Evolutionary conservation across 2,888 invertebrate species (phyloP).

Genomic region (Thalpophila matura): DNA sequence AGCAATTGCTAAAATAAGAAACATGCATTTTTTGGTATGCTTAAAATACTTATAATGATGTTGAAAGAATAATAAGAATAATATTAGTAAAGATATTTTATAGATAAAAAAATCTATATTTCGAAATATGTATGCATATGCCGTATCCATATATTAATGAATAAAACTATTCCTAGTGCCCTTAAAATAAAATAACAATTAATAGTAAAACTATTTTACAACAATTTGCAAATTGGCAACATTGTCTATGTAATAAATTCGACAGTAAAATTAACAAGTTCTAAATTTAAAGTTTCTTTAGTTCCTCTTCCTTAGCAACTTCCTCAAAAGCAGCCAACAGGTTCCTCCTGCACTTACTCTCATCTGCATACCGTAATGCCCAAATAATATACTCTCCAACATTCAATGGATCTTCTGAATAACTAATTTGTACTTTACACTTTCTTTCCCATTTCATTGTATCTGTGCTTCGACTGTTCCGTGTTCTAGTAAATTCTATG

Average conservation of each 20-base stretch:
- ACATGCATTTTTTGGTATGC: background rate
- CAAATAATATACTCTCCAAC: conserved; percentile 91
- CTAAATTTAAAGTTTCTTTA: conserved; percentile 62
- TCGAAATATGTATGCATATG: too few relatives aligned
- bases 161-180: conserved; percentile 3
- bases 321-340: conserved; percentile 89
- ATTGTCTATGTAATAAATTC: conserved; percentile 28
- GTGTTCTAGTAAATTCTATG: conserved; percentile 83
- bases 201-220: background rate
- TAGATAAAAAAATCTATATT: too few relatives aligned
- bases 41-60: background rate
- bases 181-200: conserved; percentile 2
- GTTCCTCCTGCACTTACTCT: conserved; percentile 91
- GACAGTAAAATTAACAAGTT: conserved; percentile 45
- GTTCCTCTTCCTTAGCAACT: conserved; percentile 75
- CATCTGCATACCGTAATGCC: conserved; percentile 91
- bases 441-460: conserved; percentile 91
- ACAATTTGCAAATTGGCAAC: conserved; percentile 23
- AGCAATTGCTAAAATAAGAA: background rate
- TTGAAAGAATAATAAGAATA: conserved; percentile 3
- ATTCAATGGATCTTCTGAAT: conserved; percentile 88
- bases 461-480: conserved; percentile 79
- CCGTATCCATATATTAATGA: too few relatives aligned
- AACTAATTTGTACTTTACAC: conserved; percentile 92
- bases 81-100: too few relatives aligned